Evolutionary conservation across 2,797 vertebrate species (phyloP).

Genomic region (Australoheros facetus): DNA sequence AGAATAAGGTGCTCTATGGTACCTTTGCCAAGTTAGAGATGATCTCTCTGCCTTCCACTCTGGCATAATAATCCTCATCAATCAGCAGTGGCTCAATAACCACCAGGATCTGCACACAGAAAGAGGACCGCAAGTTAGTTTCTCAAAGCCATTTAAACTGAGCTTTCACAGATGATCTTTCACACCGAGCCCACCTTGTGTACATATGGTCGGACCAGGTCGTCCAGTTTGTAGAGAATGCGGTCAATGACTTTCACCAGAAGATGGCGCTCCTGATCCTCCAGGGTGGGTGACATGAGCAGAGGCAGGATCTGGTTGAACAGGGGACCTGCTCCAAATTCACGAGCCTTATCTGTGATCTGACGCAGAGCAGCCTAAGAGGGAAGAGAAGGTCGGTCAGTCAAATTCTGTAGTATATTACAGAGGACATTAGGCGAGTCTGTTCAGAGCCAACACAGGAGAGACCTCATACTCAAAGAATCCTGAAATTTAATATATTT

Average conservation of each 20-base stretch:
- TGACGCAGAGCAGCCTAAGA: slow-evolving; percentile 93
- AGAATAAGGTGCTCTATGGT: background rate
- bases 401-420: background rate
- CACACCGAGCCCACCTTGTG: slow-evolving; percentile 87
- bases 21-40: slow-evolving; percentile 99
- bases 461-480: background rate
- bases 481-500: background rate
- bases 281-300: slow-evolving; percentile 97
- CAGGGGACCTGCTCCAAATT: slow-evolving; percentile 95
- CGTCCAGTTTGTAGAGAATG: slow-evolving; percentile 98
- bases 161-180: rapidly evolving
- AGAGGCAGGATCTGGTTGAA: slow-evolving; percentile 98
- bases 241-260: slow-evolving; percentile 99
- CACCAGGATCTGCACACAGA: slow-evolving; percentile 89
- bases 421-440: background rate
- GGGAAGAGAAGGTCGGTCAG: background rate
- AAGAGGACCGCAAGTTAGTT: background rate
- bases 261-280: slow-evolving; percentile 98
- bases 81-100: slow-evolving; percentile 98
- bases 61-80: slow-evolving; percentile 99
- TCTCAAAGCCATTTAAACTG: background rate
- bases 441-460: background rate
- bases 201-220: slow-evolving; percentile 96
- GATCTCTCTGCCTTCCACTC: slow-evolving; percentile 99
- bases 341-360: slow-evolving; percentile 98